Evolutionary conservation across 1,140 invertebrate species (phyloP), one percentile per base, ranked within the genome.

Genomic region (Zaprionus gabonicus): DNA sequence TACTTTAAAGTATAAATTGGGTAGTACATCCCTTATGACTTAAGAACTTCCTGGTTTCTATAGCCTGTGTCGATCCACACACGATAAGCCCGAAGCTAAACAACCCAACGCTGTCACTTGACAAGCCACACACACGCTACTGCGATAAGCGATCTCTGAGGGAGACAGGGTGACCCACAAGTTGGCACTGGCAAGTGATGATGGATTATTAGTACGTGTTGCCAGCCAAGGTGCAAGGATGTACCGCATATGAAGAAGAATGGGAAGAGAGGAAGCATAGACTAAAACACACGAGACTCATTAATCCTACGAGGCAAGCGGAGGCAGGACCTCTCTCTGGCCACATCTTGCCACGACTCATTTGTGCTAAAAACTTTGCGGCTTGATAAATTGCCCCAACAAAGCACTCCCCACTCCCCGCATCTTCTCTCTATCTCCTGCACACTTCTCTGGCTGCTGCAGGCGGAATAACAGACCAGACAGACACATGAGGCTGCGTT

Each of bases 141-240:
- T 49, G 15, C 27, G 76, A 81, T 78, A 81, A 74, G 78, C 68
- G 77, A 78, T 80, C 77, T 75, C 46, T 4, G 20, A 46, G 3
- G 4, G 41, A 23, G 20, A 49, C 34, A 56, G 63, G 44, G 49
- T 41, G 58, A 62, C 66, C 71, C 72, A 76, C 69, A 82, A 80
- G 58, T 73, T 84, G 55, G 63, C 85, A 76, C 75, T 82, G 58
- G 70, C 53, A 76, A 66, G 67, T 76, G 84, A 76, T 87, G 84
- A 87, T 87, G 80, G 83, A 87, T 87, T 88, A 88, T 87, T 78
- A 69, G 78, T 75, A 87, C 83, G 83, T 87, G 83, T 88, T 88
- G 77, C 71, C 38, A 67, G 78, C 38, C 49, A 49, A 71, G 49
- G 68, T 59, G 67, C 65, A 57, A 83, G 83, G 83, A 88, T 87